Evolutionary conservation across 2,113 vertebrate genomes (phyloP), one percentile per base, ranked within the genome.

Genomic region (Bostrychus sinensis): DNA sequence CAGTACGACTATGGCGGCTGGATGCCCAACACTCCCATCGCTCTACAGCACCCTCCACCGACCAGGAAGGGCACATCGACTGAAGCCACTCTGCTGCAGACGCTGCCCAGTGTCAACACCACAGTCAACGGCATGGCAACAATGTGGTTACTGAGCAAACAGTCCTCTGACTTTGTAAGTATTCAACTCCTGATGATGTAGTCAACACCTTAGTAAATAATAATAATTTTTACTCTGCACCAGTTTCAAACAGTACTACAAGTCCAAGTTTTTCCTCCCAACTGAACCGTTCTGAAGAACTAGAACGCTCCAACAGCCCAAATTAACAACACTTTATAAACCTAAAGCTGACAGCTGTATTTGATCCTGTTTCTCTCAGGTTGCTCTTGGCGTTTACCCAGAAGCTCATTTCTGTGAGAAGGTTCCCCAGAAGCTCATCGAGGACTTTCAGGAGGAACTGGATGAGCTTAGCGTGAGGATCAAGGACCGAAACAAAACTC

Each of bases 1-100:
- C 61, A 90, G 88, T 91, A 9, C 67, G 89, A 88, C 66, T 87
- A 77, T 0, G 68, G 70, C n/a, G 66, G 41, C 57, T 89, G 70
- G 87, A 88, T 89, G 83, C 87, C 87, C 56, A 91, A 89, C 81
- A 41, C 12, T 28, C 87, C 83, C 9, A 12, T 26, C 34, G 13
- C 81, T 3, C 50, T 91, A 53, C 78, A 82, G 54, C 68, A 1
- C 2, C 81, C 89, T 14, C 88, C 85, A 17, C 86, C 84, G 2
- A 87, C 80, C 38, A 62, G 8, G 25, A 89, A 89, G 36, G 81
- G 82, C 11, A 56, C 8, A 8, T 16, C 79, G 12, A 80, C 28
- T 0, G n/a, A 88, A 26, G 46, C 16, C 14, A 78, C 77, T 0
- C 63, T 90, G 50, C 13, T 88, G 68, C 0, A 62, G 0, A 86